Conservation (phyloP, 2,113 vertebrate genomes). For the Crocuta crocuta region DNA sequence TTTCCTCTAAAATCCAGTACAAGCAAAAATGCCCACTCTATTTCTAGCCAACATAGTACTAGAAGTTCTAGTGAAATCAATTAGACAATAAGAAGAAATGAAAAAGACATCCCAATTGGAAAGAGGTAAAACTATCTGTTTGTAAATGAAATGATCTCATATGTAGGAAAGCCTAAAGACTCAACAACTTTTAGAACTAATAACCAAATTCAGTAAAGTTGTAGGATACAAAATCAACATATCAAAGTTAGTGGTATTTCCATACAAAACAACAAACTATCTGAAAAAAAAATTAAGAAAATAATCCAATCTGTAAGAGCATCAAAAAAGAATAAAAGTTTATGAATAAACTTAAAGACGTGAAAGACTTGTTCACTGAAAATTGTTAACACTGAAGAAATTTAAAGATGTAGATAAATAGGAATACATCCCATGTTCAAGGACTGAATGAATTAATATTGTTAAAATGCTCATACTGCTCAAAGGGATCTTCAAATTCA, state of each 20-base stretch:
- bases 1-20: neutral
- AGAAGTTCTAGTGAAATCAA: neutral
- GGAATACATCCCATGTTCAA: neutral
- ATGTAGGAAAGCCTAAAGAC: neutral
- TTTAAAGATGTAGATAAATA: neutral
- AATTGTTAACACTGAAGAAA: neutral
- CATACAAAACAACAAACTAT: neutral
- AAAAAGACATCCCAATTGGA: neutral
- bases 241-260: neutral
- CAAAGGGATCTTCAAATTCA: neutral
- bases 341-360: neutral
- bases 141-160: neutral
- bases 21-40: neutral
- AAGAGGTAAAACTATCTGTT: neutral
- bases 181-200: neutral
- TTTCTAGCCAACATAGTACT: neutral
- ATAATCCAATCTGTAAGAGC: neutral
- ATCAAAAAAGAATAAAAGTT: neutral
- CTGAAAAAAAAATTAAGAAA: neutral
- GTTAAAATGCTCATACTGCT: neutral
- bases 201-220: neutral
- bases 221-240: neutral
- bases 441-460: neutral
- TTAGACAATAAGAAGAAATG: neutral
- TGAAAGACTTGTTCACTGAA: neutral